These are phyloP conservation scores for Xestia rhomboidea DNA, from an alignment of 2,888 invertebrate genomes.

Conservation along the genomic window DNA sequence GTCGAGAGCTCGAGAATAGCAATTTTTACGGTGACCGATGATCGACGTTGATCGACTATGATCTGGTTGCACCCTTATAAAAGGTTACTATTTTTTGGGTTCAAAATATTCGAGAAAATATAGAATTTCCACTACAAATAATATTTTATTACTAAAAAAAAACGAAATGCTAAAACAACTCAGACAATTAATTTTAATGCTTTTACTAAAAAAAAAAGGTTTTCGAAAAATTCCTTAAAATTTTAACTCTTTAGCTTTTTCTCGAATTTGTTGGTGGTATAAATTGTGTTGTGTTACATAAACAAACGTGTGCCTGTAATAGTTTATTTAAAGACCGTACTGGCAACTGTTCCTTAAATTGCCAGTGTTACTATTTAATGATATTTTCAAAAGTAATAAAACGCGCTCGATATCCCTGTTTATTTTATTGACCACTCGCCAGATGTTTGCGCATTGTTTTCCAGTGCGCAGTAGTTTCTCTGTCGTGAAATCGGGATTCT, in stretches of 20 bases:
- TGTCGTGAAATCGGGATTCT: slow-evolving; percentile 90
- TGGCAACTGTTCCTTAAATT: slow-evolving; percentile 82
- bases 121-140: too few relatives aligned
- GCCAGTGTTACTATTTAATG: slow-evolving; percentile 88
- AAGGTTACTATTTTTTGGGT: not conserved
- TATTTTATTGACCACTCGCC: slow-evolving; percentile 92
- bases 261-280: slow-evolving; percentile 17
- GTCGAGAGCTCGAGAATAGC: not conserved
- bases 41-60: not conserved
- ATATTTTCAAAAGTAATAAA: slow-evolving; percentile 90
- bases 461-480: slow-evolving; percentile 91
- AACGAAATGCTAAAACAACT: not conserved
- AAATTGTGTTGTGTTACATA: slow-evolving; percentile 34
- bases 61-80: slow-evolving; percentile 1
- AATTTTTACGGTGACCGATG: not conserved
- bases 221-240: not conserved
- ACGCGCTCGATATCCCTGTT: slow-evolving; percentile 91
- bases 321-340: slow-evolving; percentile 66
- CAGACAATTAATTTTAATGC: not conserved
- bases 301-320: slow-evolving; percentile 37
- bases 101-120: not conserved
- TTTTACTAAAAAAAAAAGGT: not conserved
- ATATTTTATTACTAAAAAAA: not conserved
- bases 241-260: slow-evolving; percentile 8
- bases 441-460: slow-evolving; percentile 91